Percentiles rank a stretch among this genome's conserved stretches.
These are phyloP conservation scores for Porites rus DNA, from an alignment of 92 coral and sea anemone genomes.

Conservation along the genomic window DNA sequence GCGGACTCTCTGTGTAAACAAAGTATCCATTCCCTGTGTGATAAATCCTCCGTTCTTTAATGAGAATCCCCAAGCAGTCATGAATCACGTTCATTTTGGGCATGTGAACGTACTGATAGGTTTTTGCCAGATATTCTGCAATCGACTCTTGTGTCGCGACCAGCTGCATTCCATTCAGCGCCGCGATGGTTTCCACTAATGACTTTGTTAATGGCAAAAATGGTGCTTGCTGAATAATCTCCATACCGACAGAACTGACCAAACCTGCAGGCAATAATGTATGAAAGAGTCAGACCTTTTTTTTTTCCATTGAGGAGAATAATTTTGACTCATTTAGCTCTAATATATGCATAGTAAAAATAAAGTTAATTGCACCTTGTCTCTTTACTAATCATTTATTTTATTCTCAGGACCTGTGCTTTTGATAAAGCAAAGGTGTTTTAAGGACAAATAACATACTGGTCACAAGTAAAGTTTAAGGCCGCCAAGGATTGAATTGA, in stretches of 20 bases:
- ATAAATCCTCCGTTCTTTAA: slow-evolving; percentile 77
- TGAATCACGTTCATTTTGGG: slow-evolving; percentile 84
- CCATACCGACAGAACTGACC: slow-evolving; percentile 87
- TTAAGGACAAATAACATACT: no score
- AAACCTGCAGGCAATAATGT: slow-evolving; percentile 59
- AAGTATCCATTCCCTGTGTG: slow-evolving; percentile 81
- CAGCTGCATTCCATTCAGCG: slow-evolving; percentile 77
- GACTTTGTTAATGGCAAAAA: slow-evolving; percentile 92
- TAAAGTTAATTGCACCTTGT: no score
- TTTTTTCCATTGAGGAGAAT: neutral
- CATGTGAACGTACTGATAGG: slow-evolving; percentile 89
- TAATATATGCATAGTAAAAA: no score
- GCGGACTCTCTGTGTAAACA: slow-evolving; percentile 43
- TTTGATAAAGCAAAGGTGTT: no score
- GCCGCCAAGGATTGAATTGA: no score
- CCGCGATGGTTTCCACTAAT: slow-evolving; percentile 80
- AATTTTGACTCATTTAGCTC: no score
- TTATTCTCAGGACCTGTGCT: no score
- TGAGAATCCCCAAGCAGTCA: slow-evolving; percentile 87
- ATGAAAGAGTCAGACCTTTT: neutral
- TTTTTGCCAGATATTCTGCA: slow-evolving; percentile 71
- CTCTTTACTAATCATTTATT: no score
- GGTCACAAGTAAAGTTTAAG: no score
- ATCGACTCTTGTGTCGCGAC: slow-evolving; percentile 81
- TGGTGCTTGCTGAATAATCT: slow-evolving; percentile 90